Percentiles rank a stretch among this genome's conserved stretches.
Conservation (phyloP, 2,797 vertebrate species). For the Percopsis omiscomaycus region DNA sequence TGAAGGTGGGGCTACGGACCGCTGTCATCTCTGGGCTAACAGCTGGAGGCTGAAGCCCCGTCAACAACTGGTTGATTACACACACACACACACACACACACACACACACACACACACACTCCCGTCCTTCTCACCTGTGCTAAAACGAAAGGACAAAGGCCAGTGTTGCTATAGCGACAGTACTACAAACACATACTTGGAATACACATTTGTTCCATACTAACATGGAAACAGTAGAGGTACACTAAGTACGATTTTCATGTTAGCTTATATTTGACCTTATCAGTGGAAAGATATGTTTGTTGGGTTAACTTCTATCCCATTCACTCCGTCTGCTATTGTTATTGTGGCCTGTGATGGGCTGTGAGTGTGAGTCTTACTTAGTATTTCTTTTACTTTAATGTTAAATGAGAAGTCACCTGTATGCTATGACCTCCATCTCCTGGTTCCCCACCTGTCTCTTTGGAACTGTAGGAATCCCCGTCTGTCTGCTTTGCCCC, state of each 20-base stretch:
- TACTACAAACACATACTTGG: constrained; percentile 8
- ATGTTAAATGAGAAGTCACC: no score
- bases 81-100: constrained; percentile 31
- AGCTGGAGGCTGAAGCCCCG: constrained; percentile 70
- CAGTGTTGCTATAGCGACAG: constrained; percentile 42
- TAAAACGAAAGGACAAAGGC: constrained; percentile 36
- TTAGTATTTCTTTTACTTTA: no score
- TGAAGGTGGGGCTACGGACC: constrained; percentile 73
- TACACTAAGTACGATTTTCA: no score
- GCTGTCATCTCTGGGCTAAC: constrained; percentile 70
- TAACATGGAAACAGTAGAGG: no score
- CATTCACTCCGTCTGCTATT: no score
- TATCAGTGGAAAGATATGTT: no score
- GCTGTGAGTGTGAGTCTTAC: no score
- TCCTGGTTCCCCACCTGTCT: neutral
- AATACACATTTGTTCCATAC: no score
- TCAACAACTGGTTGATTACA: constrained; percentile 77
- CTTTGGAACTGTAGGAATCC: constrained; percentile 3
- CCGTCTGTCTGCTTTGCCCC: constrained; percentile 55
- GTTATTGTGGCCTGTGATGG: no score
- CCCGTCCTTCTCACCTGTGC: constrained; percentile 36
- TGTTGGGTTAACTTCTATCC: no score
- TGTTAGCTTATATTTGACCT: no score
- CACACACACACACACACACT: constrained; percentile 20
- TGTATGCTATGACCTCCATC: no score